Evolutionary conservation across 2,797 vertebrate species (phyloP), one percentile per base, ranked within the genome.

Genomic region (Dermochelys coriacea): DNA sequence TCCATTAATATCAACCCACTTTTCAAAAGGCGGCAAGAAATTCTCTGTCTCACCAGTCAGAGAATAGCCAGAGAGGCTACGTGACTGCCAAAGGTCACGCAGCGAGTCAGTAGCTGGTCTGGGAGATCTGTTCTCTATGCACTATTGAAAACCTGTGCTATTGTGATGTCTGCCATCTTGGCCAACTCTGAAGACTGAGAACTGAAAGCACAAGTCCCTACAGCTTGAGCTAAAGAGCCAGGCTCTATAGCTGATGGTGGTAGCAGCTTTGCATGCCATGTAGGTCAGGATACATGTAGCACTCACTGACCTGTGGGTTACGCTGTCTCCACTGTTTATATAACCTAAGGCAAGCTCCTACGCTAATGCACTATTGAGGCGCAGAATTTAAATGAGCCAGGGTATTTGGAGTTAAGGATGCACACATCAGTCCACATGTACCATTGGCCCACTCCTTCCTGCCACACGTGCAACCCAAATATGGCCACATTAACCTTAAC

Each of bases 381-480:
- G 19, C 8, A 68, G 64, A 68, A 68, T 37, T 9, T 37, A 68
- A 68, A 68, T 11, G 19, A 5, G 19, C 64, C 64, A 68, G n/a
- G 18, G 19, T 37, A 68, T 37, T 68, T 68, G n/a, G 64, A 37
- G 16, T 10, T 68, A 68, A 68, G 34, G 34, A 18, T 68, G 51
- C 51, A 52, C 51, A 52, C 18, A 19, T 19, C 51, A 52, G 34
- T 64, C 64, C 8, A 68, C 10, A 18, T 37, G 2, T 37, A 23
- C n/a, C 19, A n/a, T 11, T 37, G 51, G 16, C 34, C 18, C n/a
- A 21, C n/a, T 68, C 64, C 64, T 37, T 68, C 64, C 64, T 37
- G 34, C 64, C 18, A 55, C 21, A 45, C 51, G 2, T 12, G 51
- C 9, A 55, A 49, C 37, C 25, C 10, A 29, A 47, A 50, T 0